phyloP scores from a whole-genome alignment of 2,797 vertebrate species.

The Balearica regulorum region DNA sequence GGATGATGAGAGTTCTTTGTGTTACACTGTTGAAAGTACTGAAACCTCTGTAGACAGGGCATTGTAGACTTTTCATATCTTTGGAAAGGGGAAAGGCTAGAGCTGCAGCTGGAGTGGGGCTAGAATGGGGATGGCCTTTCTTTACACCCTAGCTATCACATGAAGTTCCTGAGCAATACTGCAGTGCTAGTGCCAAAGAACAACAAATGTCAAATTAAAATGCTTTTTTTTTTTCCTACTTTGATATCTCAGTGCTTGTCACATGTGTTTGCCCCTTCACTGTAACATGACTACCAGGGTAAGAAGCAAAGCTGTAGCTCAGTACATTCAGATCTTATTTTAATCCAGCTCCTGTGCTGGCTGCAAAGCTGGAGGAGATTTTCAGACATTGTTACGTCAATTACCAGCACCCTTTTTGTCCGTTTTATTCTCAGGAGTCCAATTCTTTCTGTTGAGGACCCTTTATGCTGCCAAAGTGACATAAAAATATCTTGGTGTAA shows the following conservation, averaged over 20 bases:
- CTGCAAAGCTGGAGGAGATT: not conserved
- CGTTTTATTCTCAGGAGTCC: conserved; percentile 7
- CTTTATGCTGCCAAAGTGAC: conserved; percentile 6
- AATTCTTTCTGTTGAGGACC: not conserved
- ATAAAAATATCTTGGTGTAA: conserved; percentile 27
- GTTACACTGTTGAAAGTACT: not conserved
- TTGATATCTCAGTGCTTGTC: not conserved
- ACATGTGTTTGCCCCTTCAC: not conserved
- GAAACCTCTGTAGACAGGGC: not conserved
- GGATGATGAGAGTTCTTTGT: not conserved
- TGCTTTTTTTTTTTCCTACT: not conserved
- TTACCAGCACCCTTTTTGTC: not conserved
- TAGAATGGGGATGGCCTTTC: not conserved
- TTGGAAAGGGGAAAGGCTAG: not conserved
- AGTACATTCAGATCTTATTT: not conserved
- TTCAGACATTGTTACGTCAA: not conserved
- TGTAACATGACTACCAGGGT: not conserved
- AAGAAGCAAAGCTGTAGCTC: not conserved
- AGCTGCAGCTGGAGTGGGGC: not conserved
- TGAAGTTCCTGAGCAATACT: not conserved
- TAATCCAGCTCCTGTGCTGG: not conserved
- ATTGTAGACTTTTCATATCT: not conserved
- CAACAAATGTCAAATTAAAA: not conserved
- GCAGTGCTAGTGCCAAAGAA: not conserved
- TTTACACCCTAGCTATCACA: not conserved